Base-by-base conservation (phyloP, 1,140 invertebrate genomes). In the Scaptodrosophila lebanonensis region DNA sequence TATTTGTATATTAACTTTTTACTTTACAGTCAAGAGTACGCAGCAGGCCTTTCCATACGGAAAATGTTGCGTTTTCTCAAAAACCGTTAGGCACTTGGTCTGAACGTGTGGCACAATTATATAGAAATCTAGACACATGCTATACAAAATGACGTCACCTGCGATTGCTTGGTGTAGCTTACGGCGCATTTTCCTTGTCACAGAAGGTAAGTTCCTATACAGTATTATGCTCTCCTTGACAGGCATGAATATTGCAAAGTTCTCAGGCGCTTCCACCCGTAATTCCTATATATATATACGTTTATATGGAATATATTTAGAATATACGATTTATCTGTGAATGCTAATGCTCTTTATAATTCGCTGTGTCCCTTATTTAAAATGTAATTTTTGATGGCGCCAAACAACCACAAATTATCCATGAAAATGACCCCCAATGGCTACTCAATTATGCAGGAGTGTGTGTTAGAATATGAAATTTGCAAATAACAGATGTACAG, bases 21-120 rank as follows among this genome's bases (percentile, higher is more conserved):
- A 57, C 63, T 49, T 66, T 56, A 16, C 75, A 79, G 75, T 57
- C 50, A 63, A 53, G 52, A 35, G 36, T 58, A 45, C 40, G 66
- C 51, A 40, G 49, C 60, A 53, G 32, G 15, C 6, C 30, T 53
- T 62, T 44, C 29, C 52, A 82, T 62, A 51, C 40, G 27, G 30
- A 69, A 79, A 82, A 79, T 79, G 75, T 56, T 75, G 57, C 75
- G 75, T 40, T 79, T 79, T 54, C 75, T 79, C 42, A 82, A 79
- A 53, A 79, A 75, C 39, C 75, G 69, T 47, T 82, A 79, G 75
- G 50, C 33, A 48, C 43, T 38, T 35, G 16, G 58, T 43, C 48
- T 53, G 60, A 38, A 62, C 44, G 43, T 42, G 29, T 50, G 49
- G 50, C 44, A 54, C 54, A 44, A 20, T n/a, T n/a, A n/a, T n/a